phyloP scores from a whole-genome alignment of 2,797 vertebrate species.

The Acipenser oxyrinchus region DNA sequence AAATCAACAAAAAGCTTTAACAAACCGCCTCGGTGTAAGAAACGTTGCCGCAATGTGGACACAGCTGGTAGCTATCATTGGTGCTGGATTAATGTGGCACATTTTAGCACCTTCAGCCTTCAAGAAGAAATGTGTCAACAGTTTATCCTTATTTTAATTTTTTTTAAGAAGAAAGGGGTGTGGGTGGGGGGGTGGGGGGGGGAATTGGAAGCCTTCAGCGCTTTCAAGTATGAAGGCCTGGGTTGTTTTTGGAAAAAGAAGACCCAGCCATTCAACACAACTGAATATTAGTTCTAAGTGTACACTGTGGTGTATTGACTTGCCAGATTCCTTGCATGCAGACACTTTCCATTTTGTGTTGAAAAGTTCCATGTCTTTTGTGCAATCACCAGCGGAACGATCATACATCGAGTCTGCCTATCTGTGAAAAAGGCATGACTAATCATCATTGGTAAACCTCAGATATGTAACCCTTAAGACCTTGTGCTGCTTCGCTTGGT shows the following conservation, averaged over 20 bases:
- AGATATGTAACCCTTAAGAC: slow-evolving; percentile 6
- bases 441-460: neutral
- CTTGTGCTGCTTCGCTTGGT: neutral
- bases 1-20: neutral
- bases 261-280: neutral
- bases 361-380: slow-evolving; percentile 15
- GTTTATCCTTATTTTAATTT: slow-evolving; percentile 32
- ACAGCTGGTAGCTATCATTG: slow-evolving; percentile 62
- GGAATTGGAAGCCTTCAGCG: too few species aligned
- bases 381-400: neutral
- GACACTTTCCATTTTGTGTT: slow-evolving; percentile 19
- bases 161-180: slow-evolving; percentile 8
- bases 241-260: slow-evolving; percentile 28
- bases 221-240: neutral
- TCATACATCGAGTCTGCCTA: slow-evolving; percentile 6
- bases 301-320: slow-evolving; percentile 7
- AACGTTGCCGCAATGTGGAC: slow-evolving; percentile 40
- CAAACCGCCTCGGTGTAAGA: slow-evolving; percentile 8
- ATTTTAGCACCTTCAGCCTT: slow-evolving; percentile 45
- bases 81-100: slow-evolving; percentile 45
- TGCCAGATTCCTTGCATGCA: slow-evolving; percentile 10
- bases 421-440: slow-evolving; percentile 1
- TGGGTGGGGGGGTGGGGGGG: too few species aligned
- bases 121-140: slow-evolving; percentile 39
- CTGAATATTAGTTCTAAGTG: slow-evolving; percentile 12